A percentile compares a stretch with the other conserved stretches of the same genome.
Evolutionary conservation across 2,888 invertebrate species (phyloP).

Genomic region (Bombyx huttoni): DNA sequence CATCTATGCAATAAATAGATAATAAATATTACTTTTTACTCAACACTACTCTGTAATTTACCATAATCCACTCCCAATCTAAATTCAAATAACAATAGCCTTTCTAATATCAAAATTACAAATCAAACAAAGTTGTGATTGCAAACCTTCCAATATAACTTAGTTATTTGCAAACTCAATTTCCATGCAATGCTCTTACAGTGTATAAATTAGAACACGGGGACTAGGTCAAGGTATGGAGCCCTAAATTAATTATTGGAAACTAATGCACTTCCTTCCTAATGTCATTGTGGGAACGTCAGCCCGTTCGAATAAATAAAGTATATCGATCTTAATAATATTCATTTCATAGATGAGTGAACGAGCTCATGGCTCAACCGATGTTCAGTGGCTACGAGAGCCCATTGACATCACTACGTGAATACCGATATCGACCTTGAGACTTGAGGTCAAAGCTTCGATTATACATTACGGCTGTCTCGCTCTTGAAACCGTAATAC

Average conservation of each 20-base stretch:
- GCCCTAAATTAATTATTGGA: slow-evolving; percentile 29
- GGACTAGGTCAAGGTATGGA: slow-evolving; percentile 19
- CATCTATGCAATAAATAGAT: too few relatives aligned
- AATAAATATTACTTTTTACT: neutral
- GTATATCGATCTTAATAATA: too few relatives aligned
- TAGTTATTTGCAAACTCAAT: neutral
- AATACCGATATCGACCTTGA: too few relatives aligned
- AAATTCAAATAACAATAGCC: neutral
- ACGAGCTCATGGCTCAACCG: too few relatives aligned
- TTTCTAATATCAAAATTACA: neutral
- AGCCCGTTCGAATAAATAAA: too few relatives aligned
- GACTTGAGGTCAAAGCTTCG: too few relatives aligned
- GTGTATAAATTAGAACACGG: slow-evolving; percentile 14
- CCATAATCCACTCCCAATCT: neutral
- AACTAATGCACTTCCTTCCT: slow-evolving; percentile 24
- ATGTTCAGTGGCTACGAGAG: too few relatives aligned
- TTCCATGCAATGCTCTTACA: slow-evolving; percentile 1
- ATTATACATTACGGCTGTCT: too few relatives aligned
- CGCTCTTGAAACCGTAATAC: too few relatives aligned
- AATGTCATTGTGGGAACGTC: neutral
- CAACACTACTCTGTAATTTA: neutral
- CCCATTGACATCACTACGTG: too few relatives aligned
- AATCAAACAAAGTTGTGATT: neutral
- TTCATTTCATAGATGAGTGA: too few relatives aligned
- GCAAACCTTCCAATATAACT: neutral